A percentile compares a stretch with the other conserved stretches of the same genome.
Evolutionary conservation across 2,113 vertebrate species (phyloP).

Genomic region (Caracal caracal): DNA sequence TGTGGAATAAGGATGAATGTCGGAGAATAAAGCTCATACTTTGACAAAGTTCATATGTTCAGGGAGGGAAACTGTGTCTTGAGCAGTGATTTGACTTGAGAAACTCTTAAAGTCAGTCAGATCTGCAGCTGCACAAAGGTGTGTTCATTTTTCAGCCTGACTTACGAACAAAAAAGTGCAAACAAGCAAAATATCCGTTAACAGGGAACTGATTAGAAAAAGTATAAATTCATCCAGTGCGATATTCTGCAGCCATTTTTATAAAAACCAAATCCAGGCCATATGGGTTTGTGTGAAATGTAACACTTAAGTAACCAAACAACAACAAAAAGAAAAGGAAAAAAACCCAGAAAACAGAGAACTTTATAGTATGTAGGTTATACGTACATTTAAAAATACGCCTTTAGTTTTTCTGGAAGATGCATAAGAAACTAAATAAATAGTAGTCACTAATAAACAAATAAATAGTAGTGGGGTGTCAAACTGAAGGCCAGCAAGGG

Average conservation of each 20-base stretch:
- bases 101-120: neutral
- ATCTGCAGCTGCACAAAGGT: neutral
- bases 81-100: neutral
- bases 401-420: constrained; percentile 33
- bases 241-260: neutral
- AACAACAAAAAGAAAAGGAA: neutral
- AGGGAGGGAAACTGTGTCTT: neutral
- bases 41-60: constrained; percentile 20
- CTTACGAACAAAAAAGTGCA: neutral
- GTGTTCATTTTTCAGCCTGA: neutral
- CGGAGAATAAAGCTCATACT: constrained; percentile 28
- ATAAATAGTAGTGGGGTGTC: neutral
- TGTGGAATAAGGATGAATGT: neutral
- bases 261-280: neutral
- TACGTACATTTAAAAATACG: neutral
- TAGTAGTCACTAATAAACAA: neutral
- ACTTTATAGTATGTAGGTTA: neutral
- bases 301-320: neutral
- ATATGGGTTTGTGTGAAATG: constrained; percentile 8
- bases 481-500: neutral
- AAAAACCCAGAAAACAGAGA: neutral
- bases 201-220: neutral
- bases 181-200: neutral
- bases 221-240: neutral
- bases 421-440: neutral